Evolutionary conservation across 2,888 invertebrate genomes (phyloP), one percentile per base, ranked within the genome.

Genomic region (Saturnia japonica): DNA sequence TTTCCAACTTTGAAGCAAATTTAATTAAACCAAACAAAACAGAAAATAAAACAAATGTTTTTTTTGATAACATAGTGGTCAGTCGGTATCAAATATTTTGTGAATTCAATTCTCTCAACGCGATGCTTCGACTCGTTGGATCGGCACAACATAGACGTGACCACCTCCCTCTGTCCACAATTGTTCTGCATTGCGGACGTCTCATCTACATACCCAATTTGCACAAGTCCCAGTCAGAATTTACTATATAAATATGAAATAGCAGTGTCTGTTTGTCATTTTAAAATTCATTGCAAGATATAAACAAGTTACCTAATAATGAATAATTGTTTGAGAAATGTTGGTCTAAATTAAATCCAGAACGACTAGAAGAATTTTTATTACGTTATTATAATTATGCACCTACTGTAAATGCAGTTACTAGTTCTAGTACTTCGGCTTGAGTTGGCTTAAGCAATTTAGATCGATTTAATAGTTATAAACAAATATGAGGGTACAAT

Each of bases 121-220:
- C 62, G 42, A 62, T 40, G 40, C 42, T 47, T 64, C 64, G 64
- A 64, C 25, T 69, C 62, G 69, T 69, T 69, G 28, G 28, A 64
- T 51, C 42, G 66, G 51, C 22, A 69, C 43, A 34, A 45, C 28
- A 69, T 25, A 22, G 28, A 62, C 69, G 62, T 64, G 64, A 64
- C 64, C 69, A 40, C 70, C 66, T 66, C n/a, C 25, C 54, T 66
- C 67, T 70, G 67, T 51, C 54, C 40, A 70, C 70, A 54, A 67
- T 70, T 70, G 67, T 70, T 70, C 70, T 70, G 70, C 70, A 70
- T 54, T 70, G 70, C 70, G 70, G 70, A 45, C 62, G 12, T 34
- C 40, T 67, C 51, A 70, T 70, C 67, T 70, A 66, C 43, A 67
- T 70, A 70, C 66, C 25, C 47, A 64, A 66, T 70, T 67, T n/a